Evolutionary conservation across 2,888 invertebrate species (phyloP).

Genomic region (Apantesis nais): DNA sequence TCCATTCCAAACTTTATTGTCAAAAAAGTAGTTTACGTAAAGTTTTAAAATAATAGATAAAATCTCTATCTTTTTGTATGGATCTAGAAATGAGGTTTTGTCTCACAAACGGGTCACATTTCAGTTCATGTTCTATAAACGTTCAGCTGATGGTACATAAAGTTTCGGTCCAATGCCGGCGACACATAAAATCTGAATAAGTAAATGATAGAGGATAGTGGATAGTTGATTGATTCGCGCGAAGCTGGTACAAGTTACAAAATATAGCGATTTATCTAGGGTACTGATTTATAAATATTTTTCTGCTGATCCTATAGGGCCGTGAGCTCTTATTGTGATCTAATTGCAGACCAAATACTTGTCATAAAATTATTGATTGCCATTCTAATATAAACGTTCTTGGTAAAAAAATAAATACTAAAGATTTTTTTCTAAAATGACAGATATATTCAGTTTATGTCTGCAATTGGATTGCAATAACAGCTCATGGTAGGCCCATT

Average conservation of each 20-base stretch:
- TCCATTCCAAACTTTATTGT: constrained; percentile 33
- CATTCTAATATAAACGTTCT: too few species aligned
- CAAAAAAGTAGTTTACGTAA: constrained; percentile 36
- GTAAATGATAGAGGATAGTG: constrained; percentile 72
- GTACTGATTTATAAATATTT: background rate
- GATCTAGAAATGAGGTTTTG: constrained; percentile 30
- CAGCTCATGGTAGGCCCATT: too few species aligned
- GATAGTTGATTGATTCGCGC: constrained; percentile 71
- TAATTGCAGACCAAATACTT: too few species aligned
- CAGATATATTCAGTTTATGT: too few species aligned
- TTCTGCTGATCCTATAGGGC: background rate
- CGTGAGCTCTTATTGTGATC: too few species aligned
- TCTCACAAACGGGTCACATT: constrained; percentile 40
- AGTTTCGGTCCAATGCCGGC: constrained; percentile 56
- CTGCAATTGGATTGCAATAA: too few species aligned
- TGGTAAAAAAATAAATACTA: too few species aligned
- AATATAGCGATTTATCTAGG: constrained; percentile 21
- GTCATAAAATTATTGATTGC: too few species aligned
- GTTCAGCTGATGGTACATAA: constrained; percentile 62
- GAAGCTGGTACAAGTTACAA: constrained; percentile 40
- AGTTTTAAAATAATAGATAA: constrained; percentile 43
- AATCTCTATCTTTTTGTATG: constrained; percentile 24
- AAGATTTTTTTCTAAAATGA: too few species aligned
- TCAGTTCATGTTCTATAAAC: constrained; percentile 47
- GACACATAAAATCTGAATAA: constrained; percentile 73